These are phyloP conservation scores for Polydrusus pterygomalis DNA, from an alignment of 2,888 invertebrate species.

Conservation along the genomic window DNA sequence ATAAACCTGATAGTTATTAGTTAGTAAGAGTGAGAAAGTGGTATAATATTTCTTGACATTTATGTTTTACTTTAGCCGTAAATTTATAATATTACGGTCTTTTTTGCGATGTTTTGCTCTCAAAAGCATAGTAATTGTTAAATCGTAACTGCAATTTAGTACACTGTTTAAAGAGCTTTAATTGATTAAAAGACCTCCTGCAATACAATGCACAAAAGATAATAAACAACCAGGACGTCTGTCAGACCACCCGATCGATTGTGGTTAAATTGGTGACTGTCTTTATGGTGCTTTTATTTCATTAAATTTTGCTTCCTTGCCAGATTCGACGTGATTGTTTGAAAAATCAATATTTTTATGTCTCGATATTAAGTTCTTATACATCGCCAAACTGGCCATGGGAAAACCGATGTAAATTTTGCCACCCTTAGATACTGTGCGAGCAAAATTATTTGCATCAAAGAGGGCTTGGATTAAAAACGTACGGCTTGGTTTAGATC, in stretches of 20 bases:
- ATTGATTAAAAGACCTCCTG: constrained; percentile 21
- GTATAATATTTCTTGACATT: no score
- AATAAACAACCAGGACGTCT: constrained; percentile 19
- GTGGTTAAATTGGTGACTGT: constrained; percentile 1
- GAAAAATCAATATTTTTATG: no score
- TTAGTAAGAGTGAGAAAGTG: no score
- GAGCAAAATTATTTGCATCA: no score
- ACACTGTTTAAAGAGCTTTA: constrained; percentile 10
- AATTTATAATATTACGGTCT: background rate
- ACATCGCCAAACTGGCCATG: no score
- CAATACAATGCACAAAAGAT: constrained; percentile 23
- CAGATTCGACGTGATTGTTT: background rate
- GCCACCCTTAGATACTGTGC: no score
- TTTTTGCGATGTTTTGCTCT: background rate
- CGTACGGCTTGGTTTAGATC: no score
- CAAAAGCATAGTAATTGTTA: background rate
- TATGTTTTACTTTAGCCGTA: background rate
- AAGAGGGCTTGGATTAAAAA: no score
- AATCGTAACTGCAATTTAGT: constrained; percentile 1
- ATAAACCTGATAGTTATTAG: no score
- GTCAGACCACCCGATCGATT: constrained; percentile 5
- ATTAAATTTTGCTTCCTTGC: background rate
- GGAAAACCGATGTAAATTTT: no score
- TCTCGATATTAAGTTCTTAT: no score
- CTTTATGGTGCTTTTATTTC: constrained; percentile 1